Percentiles rank a stretch among this genome's conserved stretches.
Conservation (phyloP, 2,797 vertebrate species). For the Periparus ater region DNA sequence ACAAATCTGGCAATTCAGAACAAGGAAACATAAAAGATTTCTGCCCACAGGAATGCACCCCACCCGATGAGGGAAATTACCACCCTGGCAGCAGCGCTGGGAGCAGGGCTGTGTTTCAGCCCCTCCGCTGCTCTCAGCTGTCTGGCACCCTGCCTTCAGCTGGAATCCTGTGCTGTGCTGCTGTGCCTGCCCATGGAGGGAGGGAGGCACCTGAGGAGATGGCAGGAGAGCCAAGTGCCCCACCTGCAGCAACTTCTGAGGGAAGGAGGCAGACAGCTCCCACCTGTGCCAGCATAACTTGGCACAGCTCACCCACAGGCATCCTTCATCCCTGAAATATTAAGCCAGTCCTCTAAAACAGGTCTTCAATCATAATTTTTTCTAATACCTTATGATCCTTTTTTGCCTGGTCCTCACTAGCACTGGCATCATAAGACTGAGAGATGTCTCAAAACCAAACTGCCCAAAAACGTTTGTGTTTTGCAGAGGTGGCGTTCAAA, state of each 20-base stretch:
- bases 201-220: neutral
- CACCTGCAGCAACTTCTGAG: slow-evolving; percentile 36
- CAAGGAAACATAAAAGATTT: slow-evolving; percentile 20
- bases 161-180: neutral
- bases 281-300: neutral
- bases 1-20: slow-evolving; percentile 25
- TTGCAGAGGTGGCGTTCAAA: neutral
- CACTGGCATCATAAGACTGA: neutral
- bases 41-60: slow-evolving; percentile 45
- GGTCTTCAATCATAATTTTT: neutral
- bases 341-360: neutral
- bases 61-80: slow-evolving; percentile 23
- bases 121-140: neutral
- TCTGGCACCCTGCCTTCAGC: neutral
- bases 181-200: neutral
- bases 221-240: neutral
- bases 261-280: neutral
- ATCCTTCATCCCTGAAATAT: neutral
- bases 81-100: neutral
- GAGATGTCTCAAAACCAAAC: neutral
- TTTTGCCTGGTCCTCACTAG: neutral
- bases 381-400: neutral
- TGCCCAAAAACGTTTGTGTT: fast-evolving
- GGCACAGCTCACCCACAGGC: neutral
- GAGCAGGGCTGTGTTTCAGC: neutral